phyloP scores from a whole-genome alignment of 2,797 vertebrate species.

The Squalus acanthias region DNA sequence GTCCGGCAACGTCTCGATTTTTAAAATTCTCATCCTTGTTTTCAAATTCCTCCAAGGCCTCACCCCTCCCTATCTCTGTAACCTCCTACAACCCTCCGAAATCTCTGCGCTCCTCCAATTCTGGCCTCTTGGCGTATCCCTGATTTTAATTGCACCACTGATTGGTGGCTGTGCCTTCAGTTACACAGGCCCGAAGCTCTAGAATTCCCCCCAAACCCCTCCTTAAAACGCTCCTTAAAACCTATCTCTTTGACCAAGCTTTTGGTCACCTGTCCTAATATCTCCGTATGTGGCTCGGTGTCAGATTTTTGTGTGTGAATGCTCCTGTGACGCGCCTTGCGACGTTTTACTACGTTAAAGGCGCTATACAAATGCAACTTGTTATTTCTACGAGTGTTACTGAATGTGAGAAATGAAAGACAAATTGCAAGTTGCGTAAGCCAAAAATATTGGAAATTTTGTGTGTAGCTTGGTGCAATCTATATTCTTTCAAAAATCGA shows the following conservation, averaged over 20 bases:
- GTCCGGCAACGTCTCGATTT: too few species aligned
- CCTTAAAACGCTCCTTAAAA: neutral
- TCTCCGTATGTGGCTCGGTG: neutral
- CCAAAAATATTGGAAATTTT: neutral
- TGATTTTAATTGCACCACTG: too few species aligned
- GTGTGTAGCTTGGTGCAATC: neutral
- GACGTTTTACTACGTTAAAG: neutral
- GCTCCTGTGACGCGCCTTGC: neutral
- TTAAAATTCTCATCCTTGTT: neutral
- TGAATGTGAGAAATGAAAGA: neutral
- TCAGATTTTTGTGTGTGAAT: neutral
- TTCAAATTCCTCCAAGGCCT: neutral
- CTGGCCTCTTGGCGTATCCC: too few species aligned
- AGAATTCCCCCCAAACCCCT: neutral
- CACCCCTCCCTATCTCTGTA: too few species aligned
- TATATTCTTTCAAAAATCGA: neutral
- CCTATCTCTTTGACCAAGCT: neutral
- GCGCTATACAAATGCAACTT: neutral
- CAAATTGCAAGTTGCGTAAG: neutral
- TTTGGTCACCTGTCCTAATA: neutral
- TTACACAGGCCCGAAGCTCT: neutral
- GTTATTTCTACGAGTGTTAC: neutral
- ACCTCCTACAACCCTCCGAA: too few species aligned
- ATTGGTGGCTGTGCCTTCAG: too few species aligned
- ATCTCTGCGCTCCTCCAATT: too few species aligned